Evolutionary conservation across 2,888 invertebrate species (phyloP), one percentile per base, ranked within the genome.

Genomic region (Apomyelois bistriatella): DNA sequence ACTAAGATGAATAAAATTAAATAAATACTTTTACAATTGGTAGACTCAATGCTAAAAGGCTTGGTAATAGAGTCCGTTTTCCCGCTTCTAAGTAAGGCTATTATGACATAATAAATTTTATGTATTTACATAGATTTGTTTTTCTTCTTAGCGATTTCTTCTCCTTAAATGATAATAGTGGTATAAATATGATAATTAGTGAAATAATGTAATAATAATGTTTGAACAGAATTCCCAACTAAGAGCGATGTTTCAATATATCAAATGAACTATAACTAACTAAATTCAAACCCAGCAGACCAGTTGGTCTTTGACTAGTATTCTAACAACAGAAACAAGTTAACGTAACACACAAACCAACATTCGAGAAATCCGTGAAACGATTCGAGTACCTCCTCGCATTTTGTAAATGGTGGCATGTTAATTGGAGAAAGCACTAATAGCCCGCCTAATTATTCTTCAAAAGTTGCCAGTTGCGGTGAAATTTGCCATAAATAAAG

Each of bases 401-500:
- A 16, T 42, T 42, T 17, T 42, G 35, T 36, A 52, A 56, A 59
- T 60, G 51, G 52, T 55, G 51, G 58, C 55, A 62, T 60, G n/a
- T 59, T 58, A 59, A 59, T 60, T 58, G 58, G 46, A 52, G 53
- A 53, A 59, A 58, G 58, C 49, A 58, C 55, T 57, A 60, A 60
- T 60, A 58, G 54, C 61, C 58, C 52, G 56, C 63, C 64, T 64
- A 69, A 70, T 69, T 71, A 67, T 64, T 66, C 59, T 56, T 57
- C 48, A 64, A 62, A 65, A 69, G 65, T 65, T 52, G 51, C 40
- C 28, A 61, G 62, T 58, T 61, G 58, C 57, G 63, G 57, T 53
- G 53, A 61, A 68, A 65, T 62, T 65, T 57, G 53, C 57, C 60
- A 65, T 64, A 72, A 70, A 68, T 69, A 70, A 62, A 65, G 58